Base-by-base conservation (phyloP, 2,797 vertebrate species). In the Psittacula echo region DNA sequence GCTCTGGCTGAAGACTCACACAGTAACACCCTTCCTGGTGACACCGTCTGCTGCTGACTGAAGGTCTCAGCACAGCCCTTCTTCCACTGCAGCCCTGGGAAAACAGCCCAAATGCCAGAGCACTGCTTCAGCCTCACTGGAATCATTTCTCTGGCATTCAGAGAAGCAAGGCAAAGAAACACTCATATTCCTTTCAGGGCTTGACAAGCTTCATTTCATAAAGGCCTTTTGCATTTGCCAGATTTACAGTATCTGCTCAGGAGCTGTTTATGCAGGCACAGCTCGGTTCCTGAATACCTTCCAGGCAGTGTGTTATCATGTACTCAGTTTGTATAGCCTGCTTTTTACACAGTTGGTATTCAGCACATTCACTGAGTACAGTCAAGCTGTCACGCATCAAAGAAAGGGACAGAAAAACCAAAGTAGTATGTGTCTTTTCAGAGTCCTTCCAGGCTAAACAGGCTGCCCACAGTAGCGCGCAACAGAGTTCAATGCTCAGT, bases 371-470 rank as follows among this genome's bases (percentile, higher is more conserved):
- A 34, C 73, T 22, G 62, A 90, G 37, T 73, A 10, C 29, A 39
- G 34, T 62, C 76, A 70, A 91, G 54, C 42, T 81, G 82, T 44
- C 70, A n/a, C 1, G 4, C 53, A 60, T 73, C 2, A 1, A 86
- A 89, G 29, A 48, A 84, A 84, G 64, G 53, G 47, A 80, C 32
- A 50, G 67, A 85, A 71, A 67, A 86, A 54, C 60, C n/a, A 56
- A 88, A 91, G 23, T 51, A 68, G 34, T 85, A n/a, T 51, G 75
- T 90, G 34, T 75, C 34, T 80, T 89, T 79, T 64, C 51, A 84
- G 62, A 66, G 39, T 89, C 44, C 39, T 79, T 88, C 66, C n/a
- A 70, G 34, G 53, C 34, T 83, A 51, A 85, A 62, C 7, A 51
- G 58, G 21, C 58, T 64, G 19, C 16, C 12, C 44, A 7, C 9